A percentile compares a stretch with the other conserved stretches of the same genome.
Evolutionary conservation across 1,140 invertebrate genomes (phyloP).

Genomic region (Leptestheria dahalacensis): DNA sequence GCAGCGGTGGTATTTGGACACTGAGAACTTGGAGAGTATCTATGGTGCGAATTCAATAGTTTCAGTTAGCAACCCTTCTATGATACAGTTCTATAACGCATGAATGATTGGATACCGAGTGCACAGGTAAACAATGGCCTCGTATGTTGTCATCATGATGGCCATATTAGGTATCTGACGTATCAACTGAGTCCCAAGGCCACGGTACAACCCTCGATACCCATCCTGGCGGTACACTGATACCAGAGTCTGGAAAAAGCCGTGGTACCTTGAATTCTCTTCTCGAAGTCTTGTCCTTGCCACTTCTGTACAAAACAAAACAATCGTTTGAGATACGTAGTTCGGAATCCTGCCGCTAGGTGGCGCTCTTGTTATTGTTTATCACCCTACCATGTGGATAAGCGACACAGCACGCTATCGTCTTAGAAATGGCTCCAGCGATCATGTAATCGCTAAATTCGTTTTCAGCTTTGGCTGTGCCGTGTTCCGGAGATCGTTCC

Average conservation of each 20-base stretch:
- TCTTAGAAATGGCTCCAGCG: conserved; percentile 85
- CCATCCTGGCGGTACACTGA: conserved; percentile 81
- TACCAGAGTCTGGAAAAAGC: conserved; percentile 83
- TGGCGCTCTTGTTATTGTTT: too few relatives aligned
- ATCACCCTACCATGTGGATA: conserved; percentile 86
- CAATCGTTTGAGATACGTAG: too few relatives aligned
- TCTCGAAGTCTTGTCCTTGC: conserved; percentile 81
- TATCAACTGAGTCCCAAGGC: conserved; percentile 77
- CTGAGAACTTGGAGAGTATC: too few relatives aligned
- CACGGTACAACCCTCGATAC: conserved; percentile 71
- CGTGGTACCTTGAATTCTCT: conserved; percentile 78
- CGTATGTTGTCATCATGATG: conserved; percentile 97
- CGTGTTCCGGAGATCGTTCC: conserved; percentile 33
- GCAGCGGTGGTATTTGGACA: too few relatives aligned
- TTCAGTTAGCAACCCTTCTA: too few relatives aligned
- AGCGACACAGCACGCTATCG: conserved; percentile 82
- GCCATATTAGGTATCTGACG: conserved; percentile 97
- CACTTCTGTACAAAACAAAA: conserved; percentile 57
- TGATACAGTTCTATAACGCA: too few relatives aligned
- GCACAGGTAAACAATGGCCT: conserved; percentile 41
- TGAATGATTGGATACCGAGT: neutral
- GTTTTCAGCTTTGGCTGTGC: conserved; percentile 2
- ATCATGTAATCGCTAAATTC: conserved; percentile 67
- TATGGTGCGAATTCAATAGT: too few relatives aligned
- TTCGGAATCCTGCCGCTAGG: too few relatives aligned